These are phyloP conservation scores for Drosophila sulfurigaster DNA, from an alignment of 1,140 invertebrate genomes.

Conservation along the genomic window DNA sequence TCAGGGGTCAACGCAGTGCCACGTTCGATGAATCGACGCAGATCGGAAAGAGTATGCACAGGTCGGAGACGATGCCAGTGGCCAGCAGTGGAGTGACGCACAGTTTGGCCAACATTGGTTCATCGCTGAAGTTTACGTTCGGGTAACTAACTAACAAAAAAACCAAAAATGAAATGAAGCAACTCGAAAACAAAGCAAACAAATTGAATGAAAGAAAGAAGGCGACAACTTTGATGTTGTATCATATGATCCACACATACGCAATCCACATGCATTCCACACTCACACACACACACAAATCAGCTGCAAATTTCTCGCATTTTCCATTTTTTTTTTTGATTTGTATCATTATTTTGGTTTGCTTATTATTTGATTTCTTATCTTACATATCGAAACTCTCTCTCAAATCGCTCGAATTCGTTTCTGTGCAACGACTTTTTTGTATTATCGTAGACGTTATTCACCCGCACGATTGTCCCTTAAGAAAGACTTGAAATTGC, in stretches of 20 bases:
- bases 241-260: constrained; percentile 6
- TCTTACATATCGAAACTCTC: constrained; percentile 38
- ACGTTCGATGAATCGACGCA: constrained; percentile 87
- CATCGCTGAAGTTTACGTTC: constrained; percentile 93
- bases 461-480: constrained; percentile 91
- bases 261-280: constrained; percentile 16
- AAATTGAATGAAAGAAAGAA: background rate
- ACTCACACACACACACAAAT: constrained; percentile 4
- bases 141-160: constrained; percentile 87
- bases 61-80: constrained; percentile 92
- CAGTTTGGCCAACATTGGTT: constrained; percentile 90
- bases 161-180: background rate
- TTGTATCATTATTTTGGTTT: constrained; percentile 2
- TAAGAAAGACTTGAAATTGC: constrained; percentile 89
- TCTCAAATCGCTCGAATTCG: constrained; percentile 58
- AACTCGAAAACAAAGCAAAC: background rate
- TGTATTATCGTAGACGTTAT: constrained; percentile 89
- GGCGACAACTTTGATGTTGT: constrained; percentile 21
- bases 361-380: constrained; percentile 37
- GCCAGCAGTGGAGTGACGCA: constrained; percentile 88
- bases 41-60: constrained; percentile 87
- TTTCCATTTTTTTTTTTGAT: constrained; percentile 5
- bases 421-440: constrained; percentile 67
- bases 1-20: constrained; percentile 86
- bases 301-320: constrained; percentile 2